These are phyloP conservation scores for Hapalemur alaotrensis DNA, from an alignment of 2,797 vertebrate genomes.

Conservation along the genomic window DNA sequence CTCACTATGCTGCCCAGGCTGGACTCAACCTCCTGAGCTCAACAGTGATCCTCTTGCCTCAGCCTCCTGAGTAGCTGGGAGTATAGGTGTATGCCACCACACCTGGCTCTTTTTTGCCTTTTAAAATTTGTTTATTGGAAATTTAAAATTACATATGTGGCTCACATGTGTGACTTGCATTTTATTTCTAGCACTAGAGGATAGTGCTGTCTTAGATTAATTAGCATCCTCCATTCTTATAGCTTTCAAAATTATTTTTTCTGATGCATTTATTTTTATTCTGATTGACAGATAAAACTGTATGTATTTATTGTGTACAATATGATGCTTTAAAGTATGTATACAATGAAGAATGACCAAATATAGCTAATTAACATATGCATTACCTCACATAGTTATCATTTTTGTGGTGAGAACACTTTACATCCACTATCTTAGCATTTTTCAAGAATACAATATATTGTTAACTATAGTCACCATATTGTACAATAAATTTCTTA, in stretches of 20 bases:
- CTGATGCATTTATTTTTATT: neutral
- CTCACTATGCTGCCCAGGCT: neutral
- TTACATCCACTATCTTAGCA: too few species aligned
- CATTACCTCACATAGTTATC: too few species aligned
- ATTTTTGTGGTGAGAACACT: too few species aligned
- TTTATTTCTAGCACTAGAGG: neutral
- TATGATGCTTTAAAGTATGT: neutral
- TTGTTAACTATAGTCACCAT: neutral
- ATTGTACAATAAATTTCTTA: neutral
- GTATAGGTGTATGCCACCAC: too few species aligned
- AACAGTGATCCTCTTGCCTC: too few species aligned
- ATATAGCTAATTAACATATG: too few species aligned
- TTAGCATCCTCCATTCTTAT: neutral
- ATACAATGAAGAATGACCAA: neutral
- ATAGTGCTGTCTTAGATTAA: neutral
- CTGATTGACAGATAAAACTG: neutral
- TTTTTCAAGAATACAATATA: neutral
- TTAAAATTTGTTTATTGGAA: neutral
- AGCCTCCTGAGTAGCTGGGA: too few species aligned
- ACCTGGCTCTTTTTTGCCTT: neutral
- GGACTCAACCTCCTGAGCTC: neutral
- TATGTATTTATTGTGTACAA: neutral
- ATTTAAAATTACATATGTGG: neutral
- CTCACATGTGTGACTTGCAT: neutral
- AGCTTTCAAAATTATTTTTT: neutral